Percentiles rank a stretch among this genome's conserved stretches.
phyloP scores from a whole-genome alignment of 2,113 vertebrate genomes.

The Tilapia sparmanii region DNA sequence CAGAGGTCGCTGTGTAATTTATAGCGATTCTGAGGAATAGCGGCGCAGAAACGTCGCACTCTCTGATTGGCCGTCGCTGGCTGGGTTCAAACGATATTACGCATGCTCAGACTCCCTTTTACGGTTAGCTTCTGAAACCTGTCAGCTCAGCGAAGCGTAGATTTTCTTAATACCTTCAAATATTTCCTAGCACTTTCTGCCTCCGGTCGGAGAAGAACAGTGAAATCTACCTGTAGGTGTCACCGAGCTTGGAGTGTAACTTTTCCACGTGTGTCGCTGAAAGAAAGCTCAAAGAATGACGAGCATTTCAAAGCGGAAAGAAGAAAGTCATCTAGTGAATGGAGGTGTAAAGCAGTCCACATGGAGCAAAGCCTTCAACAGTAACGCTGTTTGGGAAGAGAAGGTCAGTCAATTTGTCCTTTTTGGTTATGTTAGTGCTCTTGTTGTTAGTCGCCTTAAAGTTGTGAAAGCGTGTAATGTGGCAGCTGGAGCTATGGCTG shows the following conservation, averaged over 20 bases:
- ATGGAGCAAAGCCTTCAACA: conserved; percentile 75
- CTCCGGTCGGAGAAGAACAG: background rate
- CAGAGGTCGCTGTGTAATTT: conserved; percentile 25
- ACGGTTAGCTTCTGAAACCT: conserved; percentile 36
- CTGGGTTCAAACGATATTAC: conserved; percentile 47
- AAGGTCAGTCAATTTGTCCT: conserved; percentile 57
- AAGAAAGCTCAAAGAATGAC: conserved; percentile 60
- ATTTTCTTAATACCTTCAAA: background rate
- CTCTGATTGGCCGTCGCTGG: conserved; percentile 56
- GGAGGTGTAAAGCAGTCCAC: conserved; percentile 73
- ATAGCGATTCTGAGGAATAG: background rate
- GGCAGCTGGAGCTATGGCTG: background rate
- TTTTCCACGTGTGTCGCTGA: background rate
- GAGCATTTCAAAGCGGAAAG: conserved; percentile 71
- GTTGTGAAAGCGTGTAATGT: background rate
- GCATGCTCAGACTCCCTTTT: conserved; percentile 41
- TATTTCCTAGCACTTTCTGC: background rate
- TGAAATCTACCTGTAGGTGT: background rate
- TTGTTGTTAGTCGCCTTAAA: background rate
- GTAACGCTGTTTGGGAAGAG: conserved; percentile 74
- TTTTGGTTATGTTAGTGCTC: background rate
- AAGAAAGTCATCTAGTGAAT: conserved; percentile 70
- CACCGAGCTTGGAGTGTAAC: background rate
- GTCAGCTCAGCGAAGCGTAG: conserved; percentile 56
- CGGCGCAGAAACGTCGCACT: conserved; percentile 64